Evolutionary conservation across 1,140 invertebrate genomes (phyloP), one percentile per base, ranked within the genome.

Genomic region (Ptiloglossa arizonensis): DNA sequence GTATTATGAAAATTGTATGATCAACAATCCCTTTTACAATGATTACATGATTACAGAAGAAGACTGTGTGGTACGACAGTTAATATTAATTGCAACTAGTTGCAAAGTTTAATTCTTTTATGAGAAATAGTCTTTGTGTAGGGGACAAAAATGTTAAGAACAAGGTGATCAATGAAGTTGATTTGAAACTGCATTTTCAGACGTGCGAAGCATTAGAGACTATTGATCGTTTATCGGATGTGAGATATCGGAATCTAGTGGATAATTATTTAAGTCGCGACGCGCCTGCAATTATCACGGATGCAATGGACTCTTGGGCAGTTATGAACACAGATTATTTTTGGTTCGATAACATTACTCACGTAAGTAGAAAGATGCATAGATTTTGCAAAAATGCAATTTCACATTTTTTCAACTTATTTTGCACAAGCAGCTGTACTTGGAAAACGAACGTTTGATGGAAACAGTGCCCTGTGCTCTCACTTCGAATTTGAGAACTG

Each of bases 1-100:
- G 19, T 97, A 96, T 84, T 95, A 96, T 85, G 94, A 95, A 71
- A 93, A 94, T 62, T 97, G 97, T 86, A 91, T 97, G 79, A 93
- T 97, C 54, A 93, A 94, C 46, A 96, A 94, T 91, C 95, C 95
- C 4, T 94, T 94, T 80, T 95, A 94, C 83, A 93, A 92, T 41
- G 92, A 92, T 38, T 92, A 93, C 24, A 87, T 92, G 1, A 89
- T 92, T 22, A 90, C 91, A 13, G 91, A 93, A 70, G 93, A 94
- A 64, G 94, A 95, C 82, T 95, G 94, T 76, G 91, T 94, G 87
- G 94, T 95, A 90, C 85, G 89, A 29, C 32, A 11, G 11, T 35
- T 24, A 44, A 60, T 24, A 32, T 48, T 54, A 4, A n/a, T 59
- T 35, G 2, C 19, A 35, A 22, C 24, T 9, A n/a, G 11, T 71